Base-by-base conservation (phyloP, 2,888 invertebrate species). In the Coelopa pilipes region DNA sequence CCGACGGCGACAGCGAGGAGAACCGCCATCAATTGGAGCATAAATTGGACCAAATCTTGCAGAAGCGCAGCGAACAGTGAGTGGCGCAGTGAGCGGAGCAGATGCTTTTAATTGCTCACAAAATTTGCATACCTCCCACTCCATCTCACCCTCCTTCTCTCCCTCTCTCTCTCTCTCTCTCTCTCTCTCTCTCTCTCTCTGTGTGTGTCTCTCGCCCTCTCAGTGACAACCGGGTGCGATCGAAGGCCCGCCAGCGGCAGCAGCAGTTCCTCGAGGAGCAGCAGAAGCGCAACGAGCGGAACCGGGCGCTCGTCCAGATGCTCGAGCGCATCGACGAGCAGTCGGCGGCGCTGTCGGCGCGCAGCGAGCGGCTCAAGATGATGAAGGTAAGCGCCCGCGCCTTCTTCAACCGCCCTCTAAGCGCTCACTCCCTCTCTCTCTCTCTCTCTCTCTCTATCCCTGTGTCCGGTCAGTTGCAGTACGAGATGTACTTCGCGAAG, bases 251-350 rank as follows among this genome's bases (percentile, higher is more conserved):
- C 21, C 83, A 82, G 71, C 86, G 86, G 76, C 86, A 87, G 78
- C 84, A 87, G 68, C 82, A 84, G 73, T 86, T 88, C 81, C 81
- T 91, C 73, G 91, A 91, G 77, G 91, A 91, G 78, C 91, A 91
- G 79, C 86, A 88, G 68, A 85, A 87, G 55, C 88, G 91, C 62
- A 90, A 90, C 76, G 90, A 91, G 78, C 89, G 91, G 49, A 92
- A 91, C 82, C 89, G 90, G 78, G 88, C 88, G 80, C 87, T 92
- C 74, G 85, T 91, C 45, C 88, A 89, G 74, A 87, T 89, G 79
- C 83, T 92, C 79, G 91, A 91, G 79, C 88, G 88, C 45, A 89
- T 92, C 74, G 91, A 91, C 84, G 89, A 88, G 77, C 88, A 90
- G 77, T 89, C 91, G 34, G 87, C 89, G 47, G 85, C 88, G 78